Conservation (phyloP, 2,888 invertebrate genomes). For the Cheiracanthium punctorium region DNA sequence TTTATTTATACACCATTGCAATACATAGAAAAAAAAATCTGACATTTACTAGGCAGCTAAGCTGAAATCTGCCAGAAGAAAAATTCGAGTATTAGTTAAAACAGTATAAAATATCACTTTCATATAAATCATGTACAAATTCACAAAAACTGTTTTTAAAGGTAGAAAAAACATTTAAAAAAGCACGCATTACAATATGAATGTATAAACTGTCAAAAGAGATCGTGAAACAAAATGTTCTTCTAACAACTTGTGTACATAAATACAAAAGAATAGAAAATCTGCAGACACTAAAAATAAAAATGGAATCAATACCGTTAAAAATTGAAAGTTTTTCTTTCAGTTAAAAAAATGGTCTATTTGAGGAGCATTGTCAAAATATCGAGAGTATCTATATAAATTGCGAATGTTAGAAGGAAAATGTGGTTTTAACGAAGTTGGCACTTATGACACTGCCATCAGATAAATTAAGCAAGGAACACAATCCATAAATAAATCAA, state of each 20-base stretch:
- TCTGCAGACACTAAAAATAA: not conserved
- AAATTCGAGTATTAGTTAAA: conserved; percentile 43
- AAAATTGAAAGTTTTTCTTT: not conserved
- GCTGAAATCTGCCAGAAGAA: conserved; percentile 26
- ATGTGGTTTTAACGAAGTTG: conserved; percentile 16
- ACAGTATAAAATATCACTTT: conserved; percentile 68
- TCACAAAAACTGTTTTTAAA: conserved; percentile 21
- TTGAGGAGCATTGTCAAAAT: not conserved
- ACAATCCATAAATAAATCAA: conserved; percentile 1
- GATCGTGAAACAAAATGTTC: not conserved
- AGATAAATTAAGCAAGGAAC: conserved; percentile 29
- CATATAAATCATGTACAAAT: conserved; percentile 67
- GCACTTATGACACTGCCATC: conserved; percentile 53
- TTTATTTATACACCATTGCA: conserved; percentile 63
- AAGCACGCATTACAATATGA: not conserved
- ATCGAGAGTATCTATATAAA: too few relatives aligned
- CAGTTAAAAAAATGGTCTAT: not conserved
- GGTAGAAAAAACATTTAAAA: conserved; percentile 34
- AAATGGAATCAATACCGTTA: not conserved
- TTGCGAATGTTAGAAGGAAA: too few relatives aligned
- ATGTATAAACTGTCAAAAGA: not conserved
- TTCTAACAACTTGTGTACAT: not conserved
- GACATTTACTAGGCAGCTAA: not conserved
- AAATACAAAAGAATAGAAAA: not conserved
- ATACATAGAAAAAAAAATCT: conserved; percentile 45